Base-by-base conservation (phyloP, 2,797 vertebrate species). In the Epinephelus coioides region DNA sequence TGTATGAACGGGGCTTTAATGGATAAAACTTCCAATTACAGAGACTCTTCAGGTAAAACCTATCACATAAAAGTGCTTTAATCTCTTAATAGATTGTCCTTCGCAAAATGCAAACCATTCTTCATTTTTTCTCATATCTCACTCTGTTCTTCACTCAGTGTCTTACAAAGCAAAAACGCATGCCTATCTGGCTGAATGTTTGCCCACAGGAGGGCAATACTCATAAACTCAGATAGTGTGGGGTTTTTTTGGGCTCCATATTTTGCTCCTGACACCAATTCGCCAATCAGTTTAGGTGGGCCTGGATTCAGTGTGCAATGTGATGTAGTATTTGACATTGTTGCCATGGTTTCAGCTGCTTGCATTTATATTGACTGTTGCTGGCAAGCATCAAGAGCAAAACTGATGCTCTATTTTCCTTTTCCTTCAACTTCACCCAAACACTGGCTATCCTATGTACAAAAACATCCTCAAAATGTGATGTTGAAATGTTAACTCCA, bases 41-140 rank as follows among this genome's bases (percentile, higher is more conserved):
- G 21, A 46, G 54, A 30, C 17, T 46, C 64, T 15, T 23, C 7
- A 15, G 25, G 30, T 62, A 21, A 73, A 73, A 68, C 43, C 19
- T 25, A 15, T 63, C 40, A n/a, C 19, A 49, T 50, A 70, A 46
- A 69, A 30, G 54, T 57, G 44, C 11, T 78, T 40, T 23, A 64
- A 60, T 60, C 66, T 17, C 21, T 54, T 57, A 57, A 38, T 30
- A 67, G 19, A 75, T 59, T 73, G 47, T 73, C 44, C 64, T 60
- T 70, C 55, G 13, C 5, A 59, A 57, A 56, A 57, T 21, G 23
- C 47, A 55, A 55, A 66, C 30, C 4, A 30, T 68, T 68, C 27
- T 69, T 51, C 14, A 50, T 54, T 23, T 49, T 60, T 40, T 67
- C 60, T 69, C 6, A 57, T 66, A 40, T 10, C 43, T 56, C 10